Percentiles rank a stretch among this genome's conserved stretches.
Conservation (phyloP, 2,797 vertebrate species). For the Manis pentadactyla region DNA sequence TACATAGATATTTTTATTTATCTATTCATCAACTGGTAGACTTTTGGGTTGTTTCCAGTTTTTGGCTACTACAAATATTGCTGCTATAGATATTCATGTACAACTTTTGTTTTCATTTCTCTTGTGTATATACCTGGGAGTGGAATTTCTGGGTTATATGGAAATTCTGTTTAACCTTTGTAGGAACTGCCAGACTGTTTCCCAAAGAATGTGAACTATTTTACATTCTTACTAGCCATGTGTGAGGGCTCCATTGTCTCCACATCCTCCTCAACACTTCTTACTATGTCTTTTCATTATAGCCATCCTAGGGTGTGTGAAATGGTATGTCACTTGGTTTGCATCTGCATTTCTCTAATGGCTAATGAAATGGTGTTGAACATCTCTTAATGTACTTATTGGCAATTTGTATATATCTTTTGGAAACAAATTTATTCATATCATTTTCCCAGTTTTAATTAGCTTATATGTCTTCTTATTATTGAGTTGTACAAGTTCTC, state of each 20-base stretch:
- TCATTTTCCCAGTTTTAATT: background rate
- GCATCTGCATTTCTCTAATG: background rate
- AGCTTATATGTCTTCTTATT: background rate
- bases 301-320: background rate
- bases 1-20: background rate
- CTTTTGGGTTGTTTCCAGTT: background rate
- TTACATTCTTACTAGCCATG: background rate
- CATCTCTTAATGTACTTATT: background rate
- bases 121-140: background rate
- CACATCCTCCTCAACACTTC: background rate
- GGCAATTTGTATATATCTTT: background rate
- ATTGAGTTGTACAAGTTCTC: background rate
- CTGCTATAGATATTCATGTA: background rate
- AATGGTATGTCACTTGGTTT: background rate
- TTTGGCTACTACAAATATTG: background rate
- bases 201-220: background rate
- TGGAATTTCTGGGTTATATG: background rate
- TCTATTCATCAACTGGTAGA: background rate
- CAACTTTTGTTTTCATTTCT: constrained; percentile 34
- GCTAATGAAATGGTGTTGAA: background rate
- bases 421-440: constrained; percentile 14
- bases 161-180: background rate
- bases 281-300: background rate
- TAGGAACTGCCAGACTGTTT: background rate
- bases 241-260: background rate